phyloP scores from a whole-genome alignment of 2,113 vertebrate species.

The Pontoporia blainvillei region DNA sequence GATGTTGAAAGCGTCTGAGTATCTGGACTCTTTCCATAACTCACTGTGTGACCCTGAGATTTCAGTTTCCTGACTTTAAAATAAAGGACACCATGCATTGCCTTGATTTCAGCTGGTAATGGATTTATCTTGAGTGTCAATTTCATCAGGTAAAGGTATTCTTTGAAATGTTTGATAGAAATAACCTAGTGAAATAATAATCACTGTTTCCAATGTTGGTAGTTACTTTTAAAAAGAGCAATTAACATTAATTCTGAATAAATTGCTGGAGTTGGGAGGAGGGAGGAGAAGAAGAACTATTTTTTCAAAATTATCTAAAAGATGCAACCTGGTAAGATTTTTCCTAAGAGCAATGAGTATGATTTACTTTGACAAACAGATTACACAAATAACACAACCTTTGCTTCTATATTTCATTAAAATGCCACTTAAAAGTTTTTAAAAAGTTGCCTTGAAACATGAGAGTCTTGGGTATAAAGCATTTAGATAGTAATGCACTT shows the following conservation, averaged over 20 bases:
- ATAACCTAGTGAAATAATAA: not conserved
- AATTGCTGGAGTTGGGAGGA: not conserved
- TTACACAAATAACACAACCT: not conserved
- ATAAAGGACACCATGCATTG: not conserved
- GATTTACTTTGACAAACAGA: not conserved
- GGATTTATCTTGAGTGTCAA: not conserved
- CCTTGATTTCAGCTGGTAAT: not conserved
- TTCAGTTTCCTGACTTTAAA: conserved; percentile 3
- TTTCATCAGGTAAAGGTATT: not conserved
- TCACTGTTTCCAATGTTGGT: not conserved
- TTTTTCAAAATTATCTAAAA: conserved; percentile 2
- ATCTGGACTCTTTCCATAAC: not conserved
- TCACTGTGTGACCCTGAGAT: not conserved
- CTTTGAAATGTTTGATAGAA: conserved; percentile 16
- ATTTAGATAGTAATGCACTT: not conserved
- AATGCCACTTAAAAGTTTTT: conserved; percentile 6
- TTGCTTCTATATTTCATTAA: not conserved
- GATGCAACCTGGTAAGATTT: not conserved
- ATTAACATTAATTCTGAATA: not conserved
- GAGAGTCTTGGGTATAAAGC: not conserved
- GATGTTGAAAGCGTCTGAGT: not conserved
- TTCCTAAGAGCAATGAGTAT: not conserved
- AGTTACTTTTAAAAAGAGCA: conserved; percentile 9
- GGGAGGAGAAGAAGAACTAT: not conserved
- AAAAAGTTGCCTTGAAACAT: not conserved